Evolutionary conservation across 2,888 invertebrate species (phyloP).

Genomic region (Tolmerus cingulatus): DNA sequence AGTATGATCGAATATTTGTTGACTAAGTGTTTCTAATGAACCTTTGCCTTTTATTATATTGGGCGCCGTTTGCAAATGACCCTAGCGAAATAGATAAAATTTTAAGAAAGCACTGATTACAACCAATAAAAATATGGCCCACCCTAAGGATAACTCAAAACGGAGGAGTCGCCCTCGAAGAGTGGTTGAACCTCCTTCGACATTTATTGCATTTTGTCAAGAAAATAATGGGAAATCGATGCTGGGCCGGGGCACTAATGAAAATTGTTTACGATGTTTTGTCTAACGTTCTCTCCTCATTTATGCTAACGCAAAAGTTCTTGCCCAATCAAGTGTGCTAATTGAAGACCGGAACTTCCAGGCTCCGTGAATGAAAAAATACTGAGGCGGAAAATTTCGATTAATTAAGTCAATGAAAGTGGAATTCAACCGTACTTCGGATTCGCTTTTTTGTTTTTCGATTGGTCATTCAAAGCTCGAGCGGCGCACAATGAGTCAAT

Average conservation of each 20-base stretch:
- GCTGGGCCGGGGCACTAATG: background rate
- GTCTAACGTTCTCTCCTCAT: slow-evolving; percentile 23
- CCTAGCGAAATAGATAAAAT: too few relatives aligned
- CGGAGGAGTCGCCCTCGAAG: background rate
- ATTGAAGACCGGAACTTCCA: slow-evolving; percentile 40
- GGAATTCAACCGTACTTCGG: slow-evolving; percentile 39
- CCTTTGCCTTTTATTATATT: too few relatives aligned
- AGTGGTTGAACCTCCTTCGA: background rate
- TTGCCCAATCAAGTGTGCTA: slow-evolving; percentile 33
- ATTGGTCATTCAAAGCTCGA: slow-evolving; percentile 32
- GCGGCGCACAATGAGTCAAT: slow-evolving; percentile 9
- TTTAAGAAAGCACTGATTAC: background rate
- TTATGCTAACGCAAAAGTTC: slow-evolving; percentile 18
- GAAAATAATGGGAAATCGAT: slow-evolving; percentile 30
- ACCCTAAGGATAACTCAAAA: background rate
- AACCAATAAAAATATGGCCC: background rate
- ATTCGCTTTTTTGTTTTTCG: slow-evolving; percentile 21
- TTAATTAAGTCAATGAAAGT: slow-evolving; percentile 46
- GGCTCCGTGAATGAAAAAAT: slow-evolving; percentile 29
- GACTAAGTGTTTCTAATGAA: too few relatives aligned
- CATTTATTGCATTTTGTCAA: slow-evolving; percentile 18
- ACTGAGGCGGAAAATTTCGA: slow-evolving; percentile 47
- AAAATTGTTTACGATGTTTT: slow-evolving; percentile 35
- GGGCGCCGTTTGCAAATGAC: too few relatives aligned
- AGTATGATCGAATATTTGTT: too few relatives aligned